Base-by-base conservation (phyloP, 2,888 invertebrate genomes). In the Seira musarum region DNA sequence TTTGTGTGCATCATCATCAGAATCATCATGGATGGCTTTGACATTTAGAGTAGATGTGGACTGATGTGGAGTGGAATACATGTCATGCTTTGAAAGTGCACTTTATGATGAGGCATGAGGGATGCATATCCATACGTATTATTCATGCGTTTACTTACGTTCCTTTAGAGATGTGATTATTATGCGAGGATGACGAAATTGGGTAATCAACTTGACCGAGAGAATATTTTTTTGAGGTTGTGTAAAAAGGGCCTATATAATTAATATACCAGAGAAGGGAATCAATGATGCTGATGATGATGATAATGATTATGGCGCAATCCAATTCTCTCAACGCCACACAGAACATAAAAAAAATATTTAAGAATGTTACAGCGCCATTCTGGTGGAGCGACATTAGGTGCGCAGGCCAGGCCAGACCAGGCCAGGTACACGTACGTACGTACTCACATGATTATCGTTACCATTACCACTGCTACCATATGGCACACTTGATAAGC, bases 191-290 rank as follows among this genome's bases (percentile, higher is more conserved):
- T 71, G 78, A 78, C 49, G 78, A 78, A 78, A 78, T 78, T 78
- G 71, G 78, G 78, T 78, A 78, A 78, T 78, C 78, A 78, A 78
- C 78, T 78, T 78, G 78, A 78, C 78, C 78, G 78, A 78, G 78
- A 78, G 78, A 78, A 40, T 40, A 40, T 40, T 40, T 71, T n/a
- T 78, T 78, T 78, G 78, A 78, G 78, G 78, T 78, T 78, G 46
- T 78, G 78, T 78, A 78, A 78, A 40, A 77, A 61, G 66, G 60
- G 71, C 57, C 78, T 66, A 78, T 66, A 71, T 78, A 78, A 78
- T 78, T 78, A 78, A 78, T 71, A 78, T 78, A 66, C 71, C 71
- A 78, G 40, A 76, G 24, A 65, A 30, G 25, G 64, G 22, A 6
- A 25, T n/a, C n/a, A n/a, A n/a, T n/a, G n/a, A n/a, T n/a, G n/a